phyloP scores from a whole-genome alignment of 2,797 vertebrate species.

The Tragelaphus eurycerus region DNA sequence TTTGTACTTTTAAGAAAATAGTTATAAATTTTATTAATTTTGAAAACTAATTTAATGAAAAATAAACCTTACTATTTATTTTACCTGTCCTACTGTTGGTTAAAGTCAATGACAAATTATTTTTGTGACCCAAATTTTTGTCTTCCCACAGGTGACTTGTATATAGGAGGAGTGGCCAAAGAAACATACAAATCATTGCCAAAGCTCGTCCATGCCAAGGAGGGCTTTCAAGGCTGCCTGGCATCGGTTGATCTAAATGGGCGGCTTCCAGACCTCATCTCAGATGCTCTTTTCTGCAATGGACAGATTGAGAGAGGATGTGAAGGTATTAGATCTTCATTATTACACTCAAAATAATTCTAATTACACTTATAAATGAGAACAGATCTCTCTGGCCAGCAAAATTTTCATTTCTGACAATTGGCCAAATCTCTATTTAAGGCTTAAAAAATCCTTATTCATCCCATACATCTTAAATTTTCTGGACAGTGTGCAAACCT shows the following conservation, averaged over 20 bases:
- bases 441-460: background rate
- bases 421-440: no score
- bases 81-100: background rate
- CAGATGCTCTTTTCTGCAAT: conserved; percentile 95
- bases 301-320: conserved; percentile 98
- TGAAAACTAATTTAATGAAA: conserved; percentile 11
- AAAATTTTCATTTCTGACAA: background rate
- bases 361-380: background rate
- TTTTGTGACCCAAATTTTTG: conserved; percentile 17
- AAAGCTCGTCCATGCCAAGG: conserved; percentile 95
- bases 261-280: conserved; percentile 95
- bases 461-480: background rate
- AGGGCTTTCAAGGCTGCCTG: conserved; percentile 97
- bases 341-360: background rate
- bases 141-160: conserved; percentile 91
- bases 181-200: conserved; percentile 96
- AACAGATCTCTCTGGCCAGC: background rate
- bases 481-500: background rate
- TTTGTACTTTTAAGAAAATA: background rate
- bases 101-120: background rate
- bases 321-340: conserved; percentile 88
- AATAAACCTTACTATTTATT: background rate
- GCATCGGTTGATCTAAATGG: conserved; percentile 97
- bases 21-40: background rate
- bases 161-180: conserved; percentile 94